Conservation (phyloP, 1,140 invertebrate genomes). For the Brachionus koreanus region DNA sequence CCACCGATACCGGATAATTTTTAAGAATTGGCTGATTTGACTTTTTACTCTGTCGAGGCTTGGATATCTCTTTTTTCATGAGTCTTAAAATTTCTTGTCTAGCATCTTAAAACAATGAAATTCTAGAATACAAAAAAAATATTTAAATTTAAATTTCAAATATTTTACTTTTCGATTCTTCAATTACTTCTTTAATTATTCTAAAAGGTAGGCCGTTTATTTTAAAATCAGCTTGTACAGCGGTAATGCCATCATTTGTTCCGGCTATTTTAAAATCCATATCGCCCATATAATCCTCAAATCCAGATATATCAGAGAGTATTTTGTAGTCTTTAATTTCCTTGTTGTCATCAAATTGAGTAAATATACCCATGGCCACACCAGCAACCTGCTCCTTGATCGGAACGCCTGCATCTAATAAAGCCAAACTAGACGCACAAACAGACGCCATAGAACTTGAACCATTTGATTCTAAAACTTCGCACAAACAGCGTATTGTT, state of each 20-base stretch:
- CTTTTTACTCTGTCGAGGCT: constrained; percentile 69
- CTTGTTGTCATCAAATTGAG: constrained; percentile 60
- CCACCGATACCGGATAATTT: constrained; percentile 71
- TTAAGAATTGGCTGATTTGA: constrained; percentile 82
- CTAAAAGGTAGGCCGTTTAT: constrained; percentile 79
- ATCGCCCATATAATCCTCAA: constrained; percentile 96
- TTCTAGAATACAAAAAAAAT: neutral
- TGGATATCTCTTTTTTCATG: constrained; percentile 70
- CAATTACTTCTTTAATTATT: constrained; percentile 78
- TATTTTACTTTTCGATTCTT: constrained; percentile 63
- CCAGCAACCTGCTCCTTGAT: constrained; percentile 78
- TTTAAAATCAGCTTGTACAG: constrained; percentile 87
- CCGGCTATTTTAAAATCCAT: constrained; percentile 99
- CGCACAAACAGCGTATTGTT: constrained; percentile 81
- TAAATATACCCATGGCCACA: constrained; percentile 85
- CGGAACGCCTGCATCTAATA: constrained; percentile 85
- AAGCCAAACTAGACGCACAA: constrained; percentile 86
- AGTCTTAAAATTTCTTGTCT: constrained; percentile 75
- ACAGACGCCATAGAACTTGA: constrained; percentile 98
- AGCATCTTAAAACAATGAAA: constrained; percentile 55
- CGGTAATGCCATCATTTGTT: constrained; percentile 83
- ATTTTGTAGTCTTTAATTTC: constrained; percentile 67
- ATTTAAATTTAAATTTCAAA: too few relatives aligned
- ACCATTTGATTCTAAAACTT: constrained; percentile 95
- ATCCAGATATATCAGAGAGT: constrained; percentile 90